Percentiles rank a stretch among this genome's conserved stretches.
phyloP scores from a whole-genome alignment of 2,113 vertebrate genomes.

The Muntiacus muntjak region DNA sequence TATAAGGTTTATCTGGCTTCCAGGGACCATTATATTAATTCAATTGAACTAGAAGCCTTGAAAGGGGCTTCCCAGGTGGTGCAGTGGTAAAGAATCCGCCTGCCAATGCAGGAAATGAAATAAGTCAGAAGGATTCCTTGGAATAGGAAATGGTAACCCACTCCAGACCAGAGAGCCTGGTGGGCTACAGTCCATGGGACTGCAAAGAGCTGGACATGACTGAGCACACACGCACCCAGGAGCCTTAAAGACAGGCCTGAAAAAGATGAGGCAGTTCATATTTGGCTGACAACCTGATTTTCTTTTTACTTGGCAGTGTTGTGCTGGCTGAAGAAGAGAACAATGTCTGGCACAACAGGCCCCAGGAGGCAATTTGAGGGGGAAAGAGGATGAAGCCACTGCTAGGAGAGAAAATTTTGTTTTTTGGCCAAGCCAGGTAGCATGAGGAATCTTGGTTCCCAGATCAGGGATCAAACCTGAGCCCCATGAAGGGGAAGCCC shows the following conservation, averaged over 20 bases:
- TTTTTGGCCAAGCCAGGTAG: neutral
- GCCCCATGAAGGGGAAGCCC: neutral
- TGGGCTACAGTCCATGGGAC: accelerated
- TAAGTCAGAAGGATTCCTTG: neutral
- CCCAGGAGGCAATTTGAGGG: neutral
- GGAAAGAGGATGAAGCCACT: neutral
- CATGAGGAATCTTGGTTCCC: neutral
- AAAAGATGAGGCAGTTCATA: neutral
- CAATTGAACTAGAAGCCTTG: neutral
- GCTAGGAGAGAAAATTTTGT: neutral
- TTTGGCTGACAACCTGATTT: neutral
- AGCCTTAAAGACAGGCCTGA: neutral
- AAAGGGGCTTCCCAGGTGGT: neutral
- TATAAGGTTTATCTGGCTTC: neutral
- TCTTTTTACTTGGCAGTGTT: neutral
- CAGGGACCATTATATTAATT: neutral
- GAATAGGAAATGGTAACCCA: neutral
- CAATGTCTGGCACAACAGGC: neutral
- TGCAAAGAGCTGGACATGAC: neutral
- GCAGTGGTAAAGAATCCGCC: neutral
- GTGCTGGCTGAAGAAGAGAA: neutral
- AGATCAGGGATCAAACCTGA: neutral
- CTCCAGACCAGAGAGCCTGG: neutral
- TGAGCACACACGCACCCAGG: accelerated
- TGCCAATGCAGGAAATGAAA: neutral